Base-by-base conservation (phyloP, 1,140 invertebrate genomes). In the Ceratitis capitata region DNA sequence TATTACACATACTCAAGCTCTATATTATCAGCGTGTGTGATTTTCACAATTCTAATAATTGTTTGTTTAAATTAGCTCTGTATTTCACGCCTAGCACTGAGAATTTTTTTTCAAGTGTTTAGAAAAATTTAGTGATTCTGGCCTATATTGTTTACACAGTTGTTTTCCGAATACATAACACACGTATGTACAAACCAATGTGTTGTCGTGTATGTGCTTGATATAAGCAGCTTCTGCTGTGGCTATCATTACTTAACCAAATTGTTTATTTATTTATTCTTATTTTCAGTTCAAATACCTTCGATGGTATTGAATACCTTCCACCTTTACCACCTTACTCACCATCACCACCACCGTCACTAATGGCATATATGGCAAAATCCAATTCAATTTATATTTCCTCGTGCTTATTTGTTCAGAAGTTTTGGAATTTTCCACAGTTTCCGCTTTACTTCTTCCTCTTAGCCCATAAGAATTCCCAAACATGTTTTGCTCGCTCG, bases 221-320 rank as follows among this genome's bases (percentile, higher is more conserved):
- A 39, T 23, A 12, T 7, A 6, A 35, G 19, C n/a, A 42, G 39
- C 16, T 74, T n/a, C 58, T 42, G 35, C 35, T 74, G 16, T 39
- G n/a, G 69, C 39, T 14, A 45, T 26, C n/a, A 45, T 78, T 45
- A 6, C 9, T 78, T 78, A 78, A 16, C 35, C 32, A 29, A 14
- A 69, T 16, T 69, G 32, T 69, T 69, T 78, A 78, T 78, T n/a
- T n/a, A n/a, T n/a, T n/a, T 78, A 78, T 78, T 78, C 29, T 74
- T 74, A 74, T 39, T 74, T 35, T 74, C n/a, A n/a, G 29, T 74
- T 74, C 16, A n/a, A 23, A 10, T n/a, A n/a, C n/a, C n/a, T n/a
- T n/a, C n/a, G n/a, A n/a, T n/a, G 7, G 19, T 26, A 23, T 14
- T 10, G n/a, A 61, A 29, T 23, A 9, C 12, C 16, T 19, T 4